phyloP scores from a whole-genome alignment of 2,797 vertebrate species.

The Sparidentex hasta region DNA sequence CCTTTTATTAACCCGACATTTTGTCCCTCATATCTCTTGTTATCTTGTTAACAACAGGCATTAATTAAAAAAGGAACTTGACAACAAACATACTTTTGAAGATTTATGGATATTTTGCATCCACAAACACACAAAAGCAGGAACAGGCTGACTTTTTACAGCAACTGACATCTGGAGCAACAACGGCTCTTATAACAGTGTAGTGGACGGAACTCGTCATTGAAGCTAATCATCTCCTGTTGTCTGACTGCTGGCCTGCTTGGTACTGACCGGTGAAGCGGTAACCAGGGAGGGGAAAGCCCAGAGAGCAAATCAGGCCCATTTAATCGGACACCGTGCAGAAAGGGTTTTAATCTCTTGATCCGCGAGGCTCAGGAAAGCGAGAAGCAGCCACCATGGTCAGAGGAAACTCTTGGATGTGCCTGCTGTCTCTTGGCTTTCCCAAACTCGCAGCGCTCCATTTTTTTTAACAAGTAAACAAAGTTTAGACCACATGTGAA shows the following conservation, averaged over 20 bases:
- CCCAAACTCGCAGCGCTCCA: constrained; percentile 7
- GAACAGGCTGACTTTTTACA: background rate
- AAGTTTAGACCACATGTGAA: constrained; percentile 40
- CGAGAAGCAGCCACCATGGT: constrained; percentile 65
- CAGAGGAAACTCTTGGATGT: constrained; percentile 49
- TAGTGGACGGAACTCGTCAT: constrained; percentile 5
- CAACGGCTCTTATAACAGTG: background rate
- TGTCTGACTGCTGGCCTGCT: constrained; percentile 13
- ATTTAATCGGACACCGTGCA: constrained; percentile 75
- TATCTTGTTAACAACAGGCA: background rate
- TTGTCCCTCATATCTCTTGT: background rate
- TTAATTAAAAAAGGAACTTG: background rate
- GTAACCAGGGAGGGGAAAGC: constrained; percentile 53
- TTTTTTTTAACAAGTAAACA: constrained; percentile 37
- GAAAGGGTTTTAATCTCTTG: constrained; percentile 83
- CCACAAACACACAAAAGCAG: background rate
- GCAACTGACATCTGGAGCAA: background rate
- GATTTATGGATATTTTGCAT: background rate
- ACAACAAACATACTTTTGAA: background rate
- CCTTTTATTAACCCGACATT: background rate
- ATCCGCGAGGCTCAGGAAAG: constrained; percentile 77
- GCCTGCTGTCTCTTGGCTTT: constrained; percentile 26
- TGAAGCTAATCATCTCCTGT: constrained; percentile 7
- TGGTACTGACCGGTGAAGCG: constrained; percentile 37
- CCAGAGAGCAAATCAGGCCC: constrained; percentile 71